Base-by-base conservation (phyloP, 1,140 invertebrate genomes). In the Drosophila micromelanica region DNA sequence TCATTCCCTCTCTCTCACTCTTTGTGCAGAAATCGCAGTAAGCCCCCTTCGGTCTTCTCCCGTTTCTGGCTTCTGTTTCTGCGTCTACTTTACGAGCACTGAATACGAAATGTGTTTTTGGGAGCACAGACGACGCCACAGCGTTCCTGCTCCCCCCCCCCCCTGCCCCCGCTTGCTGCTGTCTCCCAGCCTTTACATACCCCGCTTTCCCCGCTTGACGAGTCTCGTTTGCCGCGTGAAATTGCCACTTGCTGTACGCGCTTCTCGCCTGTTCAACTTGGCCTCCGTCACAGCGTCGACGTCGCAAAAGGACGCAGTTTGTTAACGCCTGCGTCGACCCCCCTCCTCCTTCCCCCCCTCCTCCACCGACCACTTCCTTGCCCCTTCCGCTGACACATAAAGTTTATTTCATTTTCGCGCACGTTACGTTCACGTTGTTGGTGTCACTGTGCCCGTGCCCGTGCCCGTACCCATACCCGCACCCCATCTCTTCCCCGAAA, bases 351-450 rank as follows among this genome's bases (percentile, higher is more conserved):
- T 42, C 49, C 38, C 35, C 42, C 42, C 42, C n/a, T n/a, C n/a
- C n/a, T n/a, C n/a, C 17, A 8, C 72, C 9, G 30, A 32, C 42
- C 1, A 2, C 12, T 55, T 37, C 43, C n/a, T n/a, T 5, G 7
- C 13, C 27, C 45, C 13, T 4, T 35, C 13, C 30, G 17, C 8
- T 49, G 43, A 54, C 70, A 46, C 60, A 72, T 77, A 84, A 80
- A 89, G 85, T 89, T 89, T 89, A 89, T 89, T 89, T 89, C 84
- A 89, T 89, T 89, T 89, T 89, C 85, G 84, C 79, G 82, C 84
- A 87, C 84, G 74, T 81, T 84, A 80, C 76, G 77, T 76, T 80
- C 78, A 54, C 73, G 52, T 77, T 73, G 78, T 80, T 76, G 81
- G 71, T 76, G 75, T 73, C 64, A 38, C 43, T 73, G 48, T 27